These are phyloP conservation scores for Eulithis prunata DNA, from an alignment of 2,888 invertebrate species.

Conservation along the genomic window DNA sequence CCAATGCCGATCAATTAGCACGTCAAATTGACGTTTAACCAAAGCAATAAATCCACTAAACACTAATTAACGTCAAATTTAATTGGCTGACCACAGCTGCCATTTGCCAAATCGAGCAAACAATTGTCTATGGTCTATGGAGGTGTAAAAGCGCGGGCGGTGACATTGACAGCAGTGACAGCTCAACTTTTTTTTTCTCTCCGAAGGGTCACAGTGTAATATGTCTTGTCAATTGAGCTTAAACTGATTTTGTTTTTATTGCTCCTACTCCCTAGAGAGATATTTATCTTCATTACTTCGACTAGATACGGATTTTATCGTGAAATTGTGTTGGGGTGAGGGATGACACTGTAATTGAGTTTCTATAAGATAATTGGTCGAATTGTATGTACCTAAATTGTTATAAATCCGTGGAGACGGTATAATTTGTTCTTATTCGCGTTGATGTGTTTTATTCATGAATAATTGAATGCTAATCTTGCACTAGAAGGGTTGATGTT, in stretches of 20 bases:
- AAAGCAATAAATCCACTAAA: conserved; percentile 54
- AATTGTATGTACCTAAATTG: conserved; percentile 54
- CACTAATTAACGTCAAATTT: conserved; percentile 57
- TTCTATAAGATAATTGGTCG: conserved; percentile 76
- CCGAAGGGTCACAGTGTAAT: conserved; percentile 56
- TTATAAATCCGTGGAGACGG: conserved; percentile 60
- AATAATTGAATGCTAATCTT: conserved; percentile 45
- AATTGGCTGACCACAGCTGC: conserved; percentile 58
- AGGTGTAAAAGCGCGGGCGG: conserved; percentile 67
- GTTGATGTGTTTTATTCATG: conserved; percentile 48
- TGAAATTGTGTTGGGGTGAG: conserved; percentile 70
- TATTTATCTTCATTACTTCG: conserved; percentile 81
- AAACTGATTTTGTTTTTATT: conserved; percentile 81
- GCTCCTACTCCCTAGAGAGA: conserved; percentile 68
- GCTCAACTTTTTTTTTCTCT: conserved; percentile 48
- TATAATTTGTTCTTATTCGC: conserved; percentile 15
- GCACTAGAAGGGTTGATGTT: conserved; percentile 26
- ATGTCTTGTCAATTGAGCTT: conserved; percentile 78
- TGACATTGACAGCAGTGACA: conserved; percentile 69
- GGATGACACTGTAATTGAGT: conserved; percentile 75
- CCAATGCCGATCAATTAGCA: conserved; percentile 41
- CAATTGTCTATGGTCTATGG: conserved; percentile 47
- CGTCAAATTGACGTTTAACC: conserved; percentile 41
- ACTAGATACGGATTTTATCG: conserved; percentile 77
- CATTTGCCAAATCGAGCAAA: conserved; percentile 52